Evolutionary conservation across 2,113 vertebrate genomes (phyloP), one percentile per base, ranked within the genome.

Genomic region (Pterophyllum scalare): DNA sequence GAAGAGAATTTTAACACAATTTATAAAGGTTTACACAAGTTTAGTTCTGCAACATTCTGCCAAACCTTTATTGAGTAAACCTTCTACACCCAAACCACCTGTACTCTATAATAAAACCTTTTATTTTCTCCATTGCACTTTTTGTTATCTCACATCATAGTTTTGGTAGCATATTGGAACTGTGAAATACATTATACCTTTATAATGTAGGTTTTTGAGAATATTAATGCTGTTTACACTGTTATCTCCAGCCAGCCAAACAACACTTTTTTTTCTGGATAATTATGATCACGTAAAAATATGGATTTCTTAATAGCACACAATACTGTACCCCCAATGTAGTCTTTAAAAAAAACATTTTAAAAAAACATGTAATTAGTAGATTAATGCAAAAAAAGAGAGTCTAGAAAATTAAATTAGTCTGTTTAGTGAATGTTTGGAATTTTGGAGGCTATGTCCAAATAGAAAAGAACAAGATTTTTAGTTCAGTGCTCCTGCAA

Each of bases 251-350:
- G 14, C 75, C n/a, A 5, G 74, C 56, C 57, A 76, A 84, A 28
- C 80, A 77, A 84, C 40, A 17, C 49, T n/a, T 59, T 76, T 57
- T 19, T 20, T 56, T 61, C 14, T 31, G 9, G 59, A 52, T 58
- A 19, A 28, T 33, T 35, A 81, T 40, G 15, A 33, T 52, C 46
- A 6, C 40, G 22, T 54, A n/a, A 33, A 59, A 59, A 24, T 6
- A 28, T 28, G 26, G 58, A 5, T 26, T 58, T 58, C 24, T 59
- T 28, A 31, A 28, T 38, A 54, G 78, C 28, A 33, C 12, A 26
- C 64, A 60, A 76, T 72, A 74, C 81, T 24, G 24, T 15, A 80
- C 35, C 35, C 35, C 1, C 35, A 26, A 59, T 31, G 24, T 31
- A 70, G 24, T 38, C 13, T 2, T 78, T 3, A 60, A 59, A 46